Evolutionary conservation across 2,888 invertebrate species (phyloP).

Genomic region (Sussaba pulchella): DNA sequence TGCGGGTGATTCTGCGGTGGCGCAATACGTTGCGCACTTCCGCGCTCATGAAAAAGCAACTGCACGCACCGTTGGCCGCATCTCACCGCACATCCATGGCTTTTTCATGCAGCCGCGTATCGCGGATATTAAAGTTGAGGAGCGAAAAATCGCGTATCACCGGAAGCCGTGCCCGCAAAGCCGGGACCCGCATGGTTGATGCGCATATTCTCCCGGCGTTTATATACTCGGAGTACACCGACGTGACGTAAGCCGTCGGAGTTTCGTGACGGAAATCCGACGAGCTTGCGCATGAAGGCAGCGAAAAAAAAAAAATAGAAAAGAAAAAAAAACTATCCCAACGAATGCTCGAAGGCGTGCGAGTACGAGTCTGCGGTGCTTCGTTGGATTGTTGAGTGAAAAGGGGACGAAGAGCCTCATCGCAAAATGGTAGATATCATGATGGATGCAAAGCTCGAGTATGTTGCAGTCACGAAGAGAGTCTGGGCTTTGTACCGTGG

Average conservation of each 20-base stretch:
- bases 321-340: neutral
- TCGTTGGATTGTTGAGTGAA: conserved; percentile 22
- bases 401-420: conserved; percentile 7
- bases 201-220: too few relatives aligned
- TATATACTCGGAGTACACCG: too few relatives aligned
- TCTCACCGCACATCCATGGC: neutral
- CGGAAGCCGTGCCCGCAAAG: conserved; percentile 17
- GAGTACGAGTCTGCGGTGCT: neutral
- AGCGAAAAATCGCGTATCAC: conserved; percentile 9
- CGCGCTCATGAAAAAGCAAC: conserved; percentile 32
- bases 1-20: conserved; percentile 14
- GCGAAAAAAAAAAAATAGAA: conserved; percentile 25
- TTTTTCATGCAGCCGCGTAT: conserved; percentile 1
- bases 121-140: conserved; percentile 36
- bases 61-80: conserved; percentile 23
- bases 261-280: conserved; percentile 45
- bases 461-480: conserved; percentile 15
- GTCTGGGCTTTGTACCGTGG: neutral
- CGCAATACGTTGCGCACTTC: conserved; percentile 32
- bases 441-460: conserved; percentile 12
- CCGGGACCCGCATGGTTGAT: too few relatives aligned
- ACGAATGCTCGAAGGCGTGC: conserved; percentile 31
- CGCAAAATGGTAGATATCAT: conserved; percentile 36
- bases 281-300: conserved; percentile 6
- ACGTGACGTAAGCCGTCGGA: conserved; percentile 12